Percentiles rank a stretch among this genome's conserved stretches.
Conservation (phyloP, 2,888 invertebrate genomes). For the Reticulitermes lucifugus region DNA sequence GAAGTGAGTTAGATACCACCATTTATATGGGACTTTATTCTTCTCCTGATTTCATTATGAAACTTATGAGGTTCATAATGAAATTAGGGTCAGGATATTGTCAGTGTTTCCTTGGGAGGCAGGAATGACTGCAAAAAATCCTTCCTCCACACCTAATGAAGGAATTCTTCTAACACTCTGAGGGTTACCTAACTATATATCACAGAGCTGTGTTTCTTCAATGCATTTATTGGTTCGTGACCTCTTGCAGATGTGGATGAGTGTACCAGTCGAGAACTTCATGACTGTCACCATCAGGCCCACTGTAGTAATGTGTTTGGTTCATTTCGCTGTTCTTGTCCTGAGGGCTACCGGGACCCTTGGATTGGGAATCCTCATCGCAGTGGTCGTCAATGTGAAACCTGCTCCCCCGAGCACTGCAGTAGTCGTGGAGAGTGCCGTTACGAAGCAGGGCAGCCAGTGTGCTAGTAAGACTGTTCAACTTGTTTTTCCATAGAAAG, state of each 20-base stretch:
- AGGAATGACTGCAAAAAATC: no score
- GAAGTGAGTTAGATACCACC: no score
- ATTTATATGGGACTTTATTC: no score
- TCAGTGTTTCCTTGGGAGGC: no score
- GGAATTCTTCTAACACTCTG: no score
- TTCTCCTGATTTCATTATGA: no score
- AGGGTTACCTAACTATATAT: no score
- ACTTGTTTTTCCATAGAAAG: no score
- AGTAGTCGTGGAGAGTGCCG: conserved; percentile 88
- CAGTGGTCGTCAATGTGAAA: conserved; percentile 81
- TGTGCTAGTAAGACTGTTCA: conserved; percentile 75
- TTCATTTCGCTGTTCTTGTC: conserved; percentile 82
- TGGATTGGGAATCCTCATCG: conserved; percentile 74
- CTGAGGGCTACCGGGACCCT: conserved; percentile 80
- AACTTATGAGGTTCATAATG: no score
- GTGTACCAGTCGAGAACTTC: conserved; percentile 82
- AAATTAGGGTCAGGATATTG: no score
- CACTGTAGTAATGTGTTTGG: conserved; percentile 87
- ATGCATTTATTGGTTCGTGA: conserved; percentile 22
- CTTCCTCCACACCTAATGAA: no score
- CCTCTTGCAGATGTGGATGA: conserved; percentile 81
- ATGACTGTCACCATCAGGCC: conserved; percentile 87
- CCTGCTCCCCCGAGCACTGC: conserved; percentile 81
- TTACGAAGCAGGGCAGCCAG: conserved; percentile 75
- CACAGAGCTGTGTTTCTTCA: neutral